Base-by-base conservation (phyloP, 2,888 invertebrate genomes). In the Trilocha varians region DNA sequence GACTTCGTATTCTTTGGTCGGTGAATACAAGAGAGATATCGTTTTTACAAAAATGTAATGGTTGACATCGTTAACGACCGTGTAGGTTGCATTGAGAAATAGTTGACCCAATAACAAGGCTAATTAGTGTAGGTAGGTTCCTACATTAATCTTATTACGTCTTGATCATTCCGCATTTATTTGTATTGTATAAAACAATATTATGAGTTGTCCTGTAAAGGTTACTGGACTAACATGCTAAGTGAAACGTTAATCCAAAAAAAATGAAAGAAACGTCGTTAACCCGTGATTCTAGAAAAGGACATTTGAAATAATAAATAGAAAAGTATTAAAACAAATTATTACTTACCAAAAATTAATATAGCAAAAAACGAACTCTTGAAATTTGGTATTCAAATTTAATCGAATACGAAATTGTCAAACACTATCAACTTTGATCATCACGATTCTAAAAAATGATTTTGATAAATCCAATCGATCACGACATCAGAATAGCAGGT, bases 21-120 rank as follows among this genome's bases (percentile, higher is more conserved):
- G 11, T 25, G 25, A 25, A 25, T 25, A 25, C 11, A 25, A 25
- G 6, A 25, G 11, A 25, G 25, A 25, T 25, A 9, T 3, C 25
- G 11, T 11, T 25, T 25, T 11, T 11, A 25, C 6, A 11, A 25
- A 6, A 4, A 9, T 25, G 6, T 25, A 9, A 25, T 9, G 6
- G 25, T 9, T 9, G 11, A 11, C 8, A 25, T 11, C 8, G 11
- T 25, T 25, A 11, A 25, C 25, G 25, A 5, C 25, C 11, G 11
- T 25, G 25, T 25, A 25, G 41, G 18, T 40, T 39, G 46, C 32
- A 25, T 25, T 25, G 25, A 25, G 25, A 25, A 25, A 25, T 2
- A 11, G 11, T 25, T 25, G 25, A 25, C 25, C 25, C 6, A 25
- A 25, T 25, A 25, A 25, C 25, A 11, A 25, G 25, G 25, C 11